Percentiles rank a stretch among this genome's conserved stretches.
Evolutionary conservation across 2,113 vertebrate genomes (phyloP).

Genomic region (Dicerorhinus sumatrensis): DNA sequence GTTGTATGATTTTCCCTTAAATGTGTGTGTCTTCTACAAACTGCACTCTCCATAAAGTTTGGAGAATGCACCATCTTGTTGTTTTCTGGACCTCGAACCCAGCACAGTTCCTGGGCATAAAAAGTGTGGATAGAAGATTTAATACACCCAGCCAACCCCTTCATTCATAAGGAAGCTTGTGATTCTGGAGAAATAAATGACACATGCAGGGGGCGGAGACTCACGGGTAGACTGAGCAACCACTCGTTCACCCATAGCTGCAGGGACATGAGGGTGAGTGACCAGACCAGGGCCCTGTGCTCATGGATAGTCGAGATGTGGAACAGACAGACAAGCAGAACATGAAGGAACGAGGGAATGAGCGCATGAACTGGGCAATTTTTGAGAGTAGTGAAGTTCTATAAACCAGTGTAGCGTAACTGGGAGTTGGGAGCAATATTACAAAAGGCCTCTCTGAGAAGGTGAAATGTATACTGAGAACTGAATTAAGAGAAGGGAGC

Average conservation of each 20-base stretch:
- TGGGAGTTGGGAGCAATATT: rapidly evolving
- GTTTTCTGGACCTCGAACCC: not conserved
- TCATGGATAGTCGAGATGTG: rapidly evolving
- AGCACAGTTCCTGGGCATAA: not conserved
- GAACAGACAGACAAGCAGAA: not conserved
- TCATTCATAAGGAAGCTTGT: not conserved
- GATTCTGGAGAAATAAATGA: not conserved
- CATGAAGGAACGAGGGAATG: not conserved
- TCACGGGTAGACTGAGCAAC: not conserved
- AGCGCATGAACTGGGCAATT: not conserved
- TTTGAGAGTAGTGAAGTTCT: not conserved
- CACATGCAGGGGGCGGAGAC: not conserved
- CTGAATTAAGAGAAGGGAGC: not conserved
- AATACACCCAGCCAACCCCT: rapidly evolving
- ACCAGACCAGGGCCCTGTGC: not conserved
- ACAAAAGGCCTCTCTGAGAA: not conserved
- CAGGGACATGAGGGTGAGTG: rapidly evolving
- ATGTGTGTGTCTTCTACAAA: not conserved
- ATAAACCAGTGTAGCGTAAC: not conserved
- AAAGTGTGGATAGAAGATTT: not conserved
- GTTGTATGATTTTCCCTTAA: not conserved
- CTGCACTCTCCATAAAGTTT: not conserved
- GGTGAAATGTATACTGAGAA: not conserved
- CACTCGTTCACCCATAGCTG: no score
- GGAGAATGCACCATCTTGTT: not conserved